Evolutionary conservation across 2,888 invertebrate species (phyloP), one percentile per base, ranked within the genome.

Genomic region (Nebria salina): DNA sequence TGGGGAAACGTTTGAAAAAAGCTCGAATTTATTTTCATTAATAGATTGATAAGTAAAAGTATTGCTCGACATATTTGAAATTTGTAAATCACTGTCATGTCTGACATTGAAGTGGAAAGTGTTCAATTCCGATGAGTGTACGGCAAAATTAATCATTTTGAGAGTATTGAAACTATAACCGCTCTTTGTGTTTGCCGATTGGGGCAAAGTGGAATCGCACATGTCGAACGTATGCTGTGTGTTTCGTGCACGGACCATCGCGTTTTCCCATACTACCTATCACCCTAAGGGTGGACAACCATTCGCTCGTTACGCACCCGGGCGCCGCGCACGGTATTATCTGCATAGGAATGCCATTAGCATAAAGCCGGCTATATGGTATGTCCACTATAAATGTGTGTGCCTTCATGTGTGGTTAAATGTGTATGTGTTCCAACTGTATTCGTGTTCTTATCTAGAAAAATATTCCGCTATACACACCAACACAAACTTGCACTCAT

Each of bases 301-400:
- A 65, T 54, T 20, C n/a, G 73, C 73, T 73, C 42, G 42, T 43
- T 73, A 20, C 73, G 15, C 73, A 73, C 41, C 42, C 34, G 42
- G 42, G 43, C 68, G 74, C 43, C 15, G 26, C 65, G 25, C 54
- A 2, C 43, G 77, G 68, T 77, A 43, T 68, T 77, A 77, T 77
- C 77, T 77, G 72, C 77, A 72, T 72, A 77, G 77, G 72, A 77
- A 77, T 77, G 42, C 64, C 72, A 77, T 77, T 77, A 77, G 8
- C 73, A 73, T 73, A 73, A 73, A 73, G 73, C 73, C 73, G 7
- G 42, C 15, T 73, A 26, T 43, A 73, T 42, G 34, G 42, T 73
- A 43, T 70, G 70, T 70, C 25, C 25, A 70, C n/a, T 26, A 34
- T 70, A 70, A 25, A 26, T 70, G 70, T 70, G 70, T 26, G 11